Evolutionary conservation across 2,113 vertebrate genomes (phyloP).

Genomic region (Piaya cayana): DNA sequence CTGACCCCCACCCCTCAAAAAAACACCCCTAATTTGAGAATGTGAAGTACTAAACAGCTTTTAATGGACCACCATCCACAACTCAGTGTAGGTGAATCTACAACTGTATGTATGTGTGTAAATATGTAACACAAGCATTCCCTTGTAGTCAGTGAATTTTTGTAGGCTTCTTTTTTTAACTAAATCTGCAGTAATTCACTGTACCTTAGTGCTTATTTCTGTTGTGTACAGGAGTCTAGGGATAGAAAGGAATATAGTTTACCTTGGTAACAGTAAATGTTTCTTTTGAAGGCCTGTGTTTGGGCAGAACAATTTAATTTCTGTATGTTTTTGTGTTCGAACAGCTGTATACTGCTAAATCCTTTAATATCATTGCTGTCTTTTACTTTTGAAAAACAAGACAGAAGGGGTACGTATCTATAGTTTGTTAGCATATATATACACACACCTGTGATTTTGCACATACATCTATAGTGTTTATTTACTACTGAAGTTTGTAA

Average conservation of each 20-base stretch:
- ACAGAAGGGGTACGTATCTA: not conserved
- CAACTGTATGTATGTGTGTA: not conserved
- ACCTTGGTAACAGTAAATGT: not conserved
- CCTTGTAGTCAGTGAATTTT: not conserved
- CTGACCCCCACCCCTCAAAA: fast-evolving
- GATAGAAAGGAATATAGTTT: not conserved
- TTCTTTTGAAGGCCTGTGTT: not conserved
- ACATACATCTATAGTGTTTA: not conserved
- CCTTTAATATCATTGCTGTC: not conserved
- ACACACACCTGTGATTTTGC: fast-evolving
- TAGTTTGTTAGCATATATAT: not conserved
- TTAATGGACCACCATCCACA: not conserved
- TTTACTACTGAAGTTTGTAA: not conserved
- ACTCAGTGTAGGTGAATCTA: not conserved
- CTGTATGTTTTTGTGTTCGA: not conserved
- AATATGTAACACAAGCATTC: not conserved
- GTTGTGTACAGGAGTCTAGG: not conserved
- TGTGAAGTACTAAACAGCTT: not conserved
- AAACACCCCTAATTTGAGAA: not conserved
- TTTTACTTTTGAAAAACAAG: not conserved
- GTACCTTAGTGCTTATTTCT: not conserved
- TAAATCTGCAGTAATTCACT: not conserved
- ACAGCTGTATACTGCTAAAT: not conserved
- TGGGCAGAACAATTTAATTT: not conserved
- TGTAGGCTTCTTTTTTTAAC: not conserved